Evolutionary conservation across 1,140 invertebrate species (phyloP).

Genomic region (Ladona fulva): DNA sequence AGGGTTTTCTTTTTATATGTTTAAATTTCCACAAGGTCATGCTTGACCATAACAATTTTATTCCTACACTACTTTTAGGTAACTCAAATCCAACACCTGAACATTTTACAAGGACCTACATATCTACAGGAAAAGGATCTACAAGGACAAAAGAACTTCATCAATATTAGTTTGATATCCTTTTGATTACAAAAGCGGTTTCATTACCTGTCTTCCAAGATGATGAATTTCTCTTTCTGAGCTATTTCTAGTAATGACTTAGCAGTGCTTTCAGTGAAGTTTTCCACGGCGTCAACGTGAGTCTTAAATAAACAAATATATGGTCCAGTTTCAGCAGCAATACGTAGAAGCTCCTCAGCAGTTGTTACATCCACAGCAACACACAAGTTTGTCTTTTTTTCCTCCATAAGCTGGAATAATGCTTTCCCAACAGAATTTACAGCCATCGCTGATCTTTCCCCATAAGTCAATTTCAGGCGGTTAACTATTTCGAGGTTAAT

Average conservation of each 20-base stretch:
- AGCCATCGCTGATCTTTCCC: constrained; percentile 44
- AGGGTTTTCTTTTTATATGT: no score
- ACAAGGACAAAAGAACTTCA: no score
- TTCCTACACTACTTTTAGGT: no score
- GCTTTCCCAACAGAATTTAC: constrained; percentile 52
- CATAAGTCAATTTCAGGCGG: constrained; percentile 47
- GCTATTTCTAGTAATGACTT: constrained; percentile 56
- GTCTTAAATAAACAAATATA: constrained; percentile 84
- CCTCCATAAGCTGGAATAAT: constrained; percentile 68
- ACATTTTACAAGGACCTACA: no score
- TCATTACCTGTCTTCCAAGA: constrained; percentile 85
- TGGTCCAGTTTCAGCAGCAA: constrained; percentile 67
- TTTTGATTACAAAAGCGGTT: no score
- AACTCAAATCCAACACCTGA: no score
- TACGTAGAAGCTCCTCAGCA: constrained; percentile 55
- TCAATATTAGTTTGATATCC: no score
- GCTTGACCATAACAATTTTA: no score
- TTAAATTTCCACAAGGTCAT: no score
- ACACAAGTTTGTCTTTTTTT: constrained; percentile 80
- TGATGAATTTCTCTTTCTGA: constrained; percentile 70
- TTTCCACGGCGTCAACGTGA: constrained; percentile 80
- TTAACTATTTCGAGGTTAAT: background rate
- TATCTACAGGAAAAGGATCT: no score
- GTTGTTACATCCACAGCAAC: constrained; percentile 73
- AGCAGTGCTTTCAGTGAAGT: constrained; percentile 60